phyloP scores from a whole-genome alignment of 2,797 vertebrate genomes.

The Parauchenoglanis ngamensis region DNA sequence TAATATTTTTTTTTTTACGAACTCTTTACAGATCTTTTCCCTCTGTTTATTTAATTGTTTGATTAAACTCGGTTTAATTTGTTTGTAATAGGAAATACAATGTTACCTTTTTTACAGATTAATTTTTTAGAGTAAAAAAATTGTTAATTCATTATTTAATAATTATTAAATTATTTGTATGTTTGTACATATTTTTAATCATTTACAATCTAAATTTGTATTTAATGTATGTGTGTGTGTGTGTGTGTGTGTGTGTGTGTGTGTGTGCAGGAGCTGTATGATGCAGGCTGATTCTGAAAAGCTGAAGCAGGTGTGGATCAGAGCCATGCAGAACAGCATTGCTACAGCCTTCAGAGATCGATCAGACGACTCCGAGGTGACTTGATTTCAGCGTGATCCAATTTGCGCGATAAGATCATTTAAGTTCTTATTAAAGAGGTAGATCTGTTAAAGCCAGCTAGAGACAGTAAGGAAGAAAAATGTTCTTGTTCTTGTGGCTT shows the following conservation, averaged over 20 bases:
- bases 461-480: background rate
- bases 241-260: slow-evolving; percentile 9
- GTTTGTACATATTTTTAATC: no score
- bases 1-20: no score
- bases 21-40: no score
- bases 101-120: no score
- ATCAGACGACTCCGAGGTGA: slow-evolving; percentile 88
- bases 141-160: no score
- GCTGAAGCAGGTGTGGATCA: slow-evolving; percentile 95
- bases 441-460: background rate
- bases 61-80: background rate
- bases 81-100: background rate
- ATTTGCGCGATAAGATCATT: background rate
- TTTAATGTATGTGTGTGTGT: slow-evolving; percentile 32
- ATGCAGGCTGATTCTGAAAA: slow-evolving; percentile 97
- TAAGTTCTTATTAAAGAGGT: background rate
- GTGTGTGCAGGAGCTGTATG: slow-evolving; percentile 89
- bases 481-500: background rate
- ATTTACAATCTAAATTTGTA: background rate
- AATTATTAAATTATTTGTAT: no score
- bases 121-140: no score
- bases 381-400: background rate
- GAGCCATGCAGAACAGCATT: slow-evolving; percentile 96
- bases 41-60: no score
- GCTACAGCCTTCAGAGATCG: slow-evolving; percentile 95